phyloP scores from a whole-genome alignment of 1,140 invertebrate species.

The Armadillidium nasatum region DNA sequence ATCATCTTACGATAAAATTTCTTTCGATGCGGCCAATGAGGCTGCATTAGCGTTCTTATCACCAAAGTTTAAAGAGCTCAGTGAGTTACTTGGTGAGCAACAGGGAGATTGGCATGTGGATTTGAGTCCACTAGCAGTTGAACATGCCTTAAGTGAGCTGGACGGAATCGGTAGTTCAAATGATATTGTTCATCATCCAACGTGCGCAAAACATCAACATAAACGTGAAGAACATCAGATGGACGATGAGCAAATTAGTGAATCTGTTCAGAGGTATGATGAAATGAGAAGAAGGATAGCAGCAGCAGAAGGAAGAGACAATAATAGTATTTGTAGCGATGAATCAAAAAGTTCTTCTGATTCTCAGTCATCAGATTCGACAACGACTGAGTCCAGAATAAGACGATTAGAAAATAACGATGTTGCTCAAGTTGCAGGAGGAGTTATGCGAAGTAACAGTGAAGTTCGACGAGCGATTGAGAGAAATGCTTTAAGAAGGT shows the following conservation, averaged over 20 bases:
- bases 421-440: conserved; percentile 37
- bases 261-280: conserved; percentile 41
- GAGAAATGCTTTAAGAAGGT: conserved; percentile 64
- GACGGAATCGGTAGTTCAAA: background rate
- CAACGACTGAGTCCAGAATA: conserved; percentile 40
- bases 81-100: conserved; percentile 33
- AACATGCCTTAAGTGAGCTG: conserved; percentile 16
- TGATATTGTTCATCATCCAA: background rate
- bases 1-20: conserved; percentile 33
- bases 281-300: conserved; percentile 44
- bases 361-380: conserved; percentile 40
- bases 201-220: conserved; percentile 1
- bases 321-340: conserved; percentile 37
- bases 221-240: conserved; percentile 32
- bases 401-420: conserved; percentile 24
- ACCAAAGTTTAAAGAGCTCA: conserved; percentile 34
- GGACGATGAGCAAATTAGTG: conserved; percentile 43
- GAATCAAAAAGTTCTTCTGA: conserved; percentile 40
- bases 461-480: conserved; percentile 57
- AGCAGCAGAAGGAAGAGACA: conserved; percentile 38
- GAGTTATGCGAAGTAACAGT: conserved; percentile 42
- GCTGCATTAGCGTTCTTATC: conserved; percentile 28
- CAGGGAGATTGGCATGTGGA: conserved; percentile 40
- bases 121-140: conserved; percentile 34
- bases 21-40: conserved; percentile 18